Evolutionary conservation across 1,140 invertebrate genomes (phyloP), one percentile per base, ranked within the genome.

Genomic region (Eumeta japonica): DNA sequence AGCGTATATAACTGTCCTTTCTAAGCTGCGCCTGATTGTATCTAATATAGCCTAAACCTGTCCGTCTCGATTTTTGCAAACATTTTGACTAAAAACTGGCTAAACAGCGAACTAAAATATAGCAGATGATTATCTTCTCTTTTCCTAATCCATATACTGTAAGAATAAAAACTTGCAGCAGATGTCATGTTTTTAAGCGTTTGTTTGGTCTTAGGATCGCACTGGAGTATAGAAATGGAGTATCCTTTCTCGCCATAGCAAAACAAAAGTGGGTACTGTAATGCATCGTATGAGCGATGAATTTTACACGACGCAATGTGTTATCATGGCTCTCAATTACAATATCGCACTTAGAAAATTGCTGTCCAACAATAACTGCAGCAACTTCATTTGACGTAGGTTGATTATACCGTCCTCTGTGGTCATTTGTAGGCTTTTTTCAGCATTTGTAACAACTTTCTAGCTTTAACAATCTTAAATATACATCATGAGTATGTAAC

Each of bases 251-350:
- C 40, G 17, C 44, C 46, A 14, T 10, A 16, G 7, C 37, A 45
- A 46, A 63, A 66, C 41, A 68, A 47, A 28, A 70, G n/a, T 0
- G 63, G 58, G 52, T 74, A 68, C 39, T 62, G 55, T 41, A 73
- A 45, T 35, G 57, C 34, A 50, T 70, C 62, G 46, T 60, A 62
- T 0, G 57, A 48, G 11, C 54, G 36, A 33, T 67, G 52, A 42
- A 55, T 31, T 34, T 64, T 57, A 20, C 10, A 60, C 14, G 0
- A 59, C 46, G 28, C 62, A 60, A 50, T n/a, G n/a, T n/a, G n/a
- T n/a, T n/a, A n/a, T n/a, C n/a, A n/a, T n/a, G n/a, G n/a, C n/a
- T n/a, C n/a, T n/a, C n/a, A n/a, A n/a, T n/a, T n/a, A n/a, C n/a
- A n/a, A n/a, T n/a, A n/a, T n/a, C n/a, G 61, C 48, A 15, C 49